A percentile compares a stretch with the other conserved stretches of the same genome.
Conservation (phyloP, 1,140 invertebrate genomes). For the Bactericera cockerelli region DNA sequence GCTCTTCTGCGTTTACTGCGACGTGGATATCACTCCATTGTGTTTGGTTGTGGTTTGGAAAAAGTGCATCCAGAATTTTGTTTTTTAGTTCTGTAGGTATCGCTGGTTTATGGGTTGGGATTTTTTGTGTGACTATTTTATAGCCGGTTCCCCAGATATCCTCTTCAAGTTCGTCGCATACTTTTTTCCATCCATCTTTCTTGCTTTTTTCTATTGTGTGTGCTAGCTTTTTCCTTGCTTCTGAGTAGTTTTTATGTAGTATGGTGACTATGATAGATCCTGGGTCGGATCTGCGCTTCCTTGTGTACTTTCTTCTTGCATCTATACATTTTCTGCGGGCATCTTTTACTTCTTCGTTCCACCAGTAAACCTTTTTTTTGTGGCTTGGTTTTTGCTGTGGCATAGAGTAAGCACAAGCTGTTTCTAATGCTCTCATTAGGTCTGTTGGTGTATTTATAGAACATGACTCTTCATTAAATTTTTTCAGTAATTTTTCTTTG, state of each 20-base stretch:
- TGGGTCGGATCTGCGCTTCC: neutral
- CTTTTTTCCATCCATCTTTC: neutral
- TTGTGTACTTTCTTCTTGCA: slow-evolving; percentile 3
- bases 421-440: neutral
- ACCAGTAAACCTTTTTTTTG: slow-evolving; percentile 7
- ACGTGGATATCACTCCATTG: neutral
- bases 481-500: neutral
- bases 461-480: no score
- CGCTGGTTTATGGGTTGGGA: neutral
- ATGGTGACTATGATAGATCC: neutral
- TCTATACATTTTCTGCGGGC: neutral
- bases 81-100: neutral
- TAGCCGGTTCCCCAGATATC: neutral
- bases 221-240: neutral
- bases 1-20: neutral
- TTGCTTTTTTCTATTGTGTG: neutral
- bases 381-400: neutral
- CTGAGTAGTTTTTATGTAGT: neutral
- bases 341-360: neutral
- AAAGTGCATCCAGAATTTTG: neutral
- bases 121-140: neutral
- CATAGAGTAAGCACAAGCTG: neutral
- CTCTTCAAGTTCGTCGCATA: neutral
- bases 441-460: neutral
- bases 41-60: neutral